These are phyloP conservation scores for Meiosimyza decipiens DNA, from an alignment of 2,888 invertebrate species.

Conservation along the genomic window DNA sequence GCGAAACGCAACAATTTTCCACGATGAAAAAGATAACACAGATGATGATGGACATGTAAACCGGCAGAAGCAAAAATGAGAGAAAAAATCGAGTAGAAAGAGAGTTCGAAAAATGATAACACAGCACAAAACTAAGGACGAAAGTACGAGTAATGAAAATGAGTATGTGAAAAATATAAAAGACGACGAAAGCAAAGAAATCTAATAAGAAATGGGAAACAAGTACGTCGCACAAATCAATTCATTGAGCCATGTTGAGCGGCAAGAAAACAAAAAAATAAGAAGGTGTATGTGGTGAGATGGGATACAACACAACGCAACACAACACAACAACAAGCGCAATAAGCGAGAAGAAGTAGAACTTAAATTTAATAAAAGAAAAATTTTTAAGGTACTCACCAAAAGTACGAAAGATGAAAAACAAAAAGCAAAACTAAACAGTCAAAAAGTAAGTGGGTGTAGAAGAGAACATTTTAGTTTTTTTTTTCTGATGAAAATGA, in stretches of 20 bases:
- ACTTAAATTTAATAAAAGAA: too few species aligned
- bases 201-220: slow-evolving; percentile 33
- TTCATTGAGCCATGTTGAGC: slow-evolving; percentile 24
- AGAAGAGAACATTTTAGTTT: too few species aligned
- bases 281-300: too few species aligned
- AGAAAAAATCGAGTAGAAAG: not conserved
- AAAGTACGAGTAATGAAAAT: not conserved
- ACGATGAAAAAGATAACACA: slow-evolving; percentile 38
- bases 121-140: too few species aligned
- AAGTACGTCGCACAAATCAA: slow-evolving; percentile 26
- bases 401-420: too few species aligned
- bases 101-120: not conserved
- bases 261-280: slow-evolving; percentile 41
- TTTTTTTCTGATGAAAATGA: too few species aligned
- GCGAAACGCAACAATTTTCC: slow-evolving; percentile 61
- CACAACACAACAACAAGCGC: too few species aligned
- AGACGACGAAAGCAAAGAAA: not conserved
- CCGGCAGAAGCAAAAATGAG: slow-evolving; percentile 37
- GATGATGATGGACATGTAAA: slow-evolving; percentile 38
- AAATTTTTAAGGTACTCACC: too few species aligned
- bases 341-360: too few species aligned
- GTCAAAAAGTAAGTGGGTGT: too few species aligned
- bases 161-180: not conserved
- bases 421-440: too few species aligned
- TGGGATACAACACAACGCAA: too few species aligned